These are phyloP conservation scores for Rafetus swinhoei DNA, from an alignment of 2,113 vertebrate genomes.

Conservation along the genomic window DNA sequence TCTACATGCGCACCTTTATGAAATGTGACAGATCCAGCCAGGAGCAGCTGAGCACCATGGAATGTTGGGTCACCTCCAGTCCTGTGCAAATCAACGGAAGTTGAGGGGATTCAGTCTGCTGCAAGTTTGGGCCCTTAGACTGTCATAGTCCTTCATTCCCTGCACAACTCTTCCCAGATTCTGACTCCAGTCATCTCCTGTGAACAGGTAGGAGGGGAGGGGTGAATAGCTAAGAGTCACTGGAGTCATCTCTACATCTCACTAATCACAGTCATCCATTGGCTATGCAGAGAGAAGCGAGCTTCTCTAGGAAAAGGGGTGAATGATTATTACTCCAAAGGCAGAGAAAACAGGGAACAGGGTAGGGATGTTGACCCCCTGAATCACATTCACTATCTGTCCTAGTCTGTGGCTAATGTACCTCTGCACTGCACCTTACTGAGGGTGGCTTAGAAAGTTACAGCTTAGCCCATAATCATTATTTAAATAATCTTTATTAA, in stretches of 20 bases:
- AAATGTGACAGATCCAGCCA: slow-evolving; percentile 26
- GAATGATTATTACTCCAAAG: background rate
- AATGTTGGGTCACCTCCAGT: background rate
- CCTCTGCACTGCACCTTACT: background rate
- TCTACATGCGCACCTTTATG: slow-evolving; percentile 52
- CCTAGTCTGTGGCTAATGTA: background rate
- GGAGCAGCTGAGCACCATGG: background rate
- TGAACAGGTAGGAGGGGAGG: background rate
- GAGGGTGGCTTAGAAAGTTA: background rate
- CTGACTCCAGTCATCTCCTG: background rate
- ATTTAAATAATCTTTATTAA: background rate
- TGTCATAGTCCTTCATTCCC: background rate
- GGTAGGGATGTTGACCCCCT: background rate
- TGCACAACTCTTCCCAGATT: background rate
- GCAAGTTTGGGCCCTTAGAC: background rate
- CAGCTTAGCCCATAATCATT: background rate
- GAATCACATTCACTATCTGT: background rate
- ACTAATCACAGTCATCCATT: background rate
- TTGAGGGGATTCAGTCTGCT: background rate
- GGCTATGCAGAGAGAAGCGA: background rate
- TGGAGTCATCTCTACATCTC: background rate
- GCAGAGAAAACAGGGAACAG: background rate
- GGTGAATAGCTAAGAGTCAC: background rate
- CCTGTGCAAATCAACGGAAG: background rate
- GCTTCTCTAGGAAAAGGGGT: background rate